These are phyloP conservation scores for Chrysemys picta DNA, from an alignment of 2,113 vertebrate species.

Conservation along the genomic window DNA sequence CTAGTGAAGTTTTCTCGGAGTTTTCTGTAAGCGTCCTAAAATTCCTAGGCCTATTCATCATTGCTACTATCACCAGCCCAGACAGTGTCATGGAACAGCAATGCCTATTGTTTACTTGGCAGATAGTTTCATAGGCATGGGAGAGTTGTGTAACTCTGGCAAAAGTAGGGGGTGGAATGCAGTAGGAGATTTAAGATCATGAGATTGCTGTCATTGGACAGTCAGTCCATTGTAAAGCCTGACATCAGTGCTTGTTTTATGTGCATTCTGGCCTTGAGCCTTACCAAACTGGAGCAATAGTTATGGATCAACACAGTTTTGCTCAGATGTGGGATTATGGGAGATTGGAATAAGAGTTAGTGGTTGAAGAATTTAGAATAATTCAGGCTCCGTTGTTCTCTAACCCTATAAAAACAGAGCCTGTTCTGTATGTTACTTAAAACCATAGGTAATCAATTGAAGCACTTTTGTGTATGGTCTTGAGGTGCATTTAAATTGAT, in stretches of 20 bases:
- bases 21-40: not conserved
- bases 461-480: too few relatives aligned
- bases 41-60: not conserved
- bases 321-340: not conserved
- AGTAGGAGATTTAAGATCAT: not conserved
- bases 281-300: not conserved
- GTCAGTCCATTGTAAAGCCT: not conserved
- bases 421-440: too few relatives aligned
- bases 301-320: not conserved
- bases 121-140: not conserved
- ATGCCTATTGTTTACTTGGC: not conserved
- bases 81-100: not conserved
- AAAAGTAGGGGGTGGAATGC: not conserved
- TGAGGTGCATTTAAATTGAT: too few relatives aligned
- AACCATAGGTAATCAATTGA: too few relatives aligned
- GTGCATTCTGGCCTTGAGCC: not conserved
- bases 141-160: not conserved
- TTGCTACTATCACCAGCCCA: not conserved
- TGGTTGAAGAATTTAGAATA: not conserved
- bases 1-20: not conserved
- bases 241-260: not conserved
- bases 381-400: too few relatives aligned
- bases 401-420: too few relatives aligned
- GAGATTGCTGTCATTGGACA: not conserved
- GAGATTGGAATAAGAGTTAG: not conserved